These are phyloP conservation scores for Ochotona princeps DNA, from an alignment of 2,113 vertebrate species.

Conservation along the genomic window DNA sequence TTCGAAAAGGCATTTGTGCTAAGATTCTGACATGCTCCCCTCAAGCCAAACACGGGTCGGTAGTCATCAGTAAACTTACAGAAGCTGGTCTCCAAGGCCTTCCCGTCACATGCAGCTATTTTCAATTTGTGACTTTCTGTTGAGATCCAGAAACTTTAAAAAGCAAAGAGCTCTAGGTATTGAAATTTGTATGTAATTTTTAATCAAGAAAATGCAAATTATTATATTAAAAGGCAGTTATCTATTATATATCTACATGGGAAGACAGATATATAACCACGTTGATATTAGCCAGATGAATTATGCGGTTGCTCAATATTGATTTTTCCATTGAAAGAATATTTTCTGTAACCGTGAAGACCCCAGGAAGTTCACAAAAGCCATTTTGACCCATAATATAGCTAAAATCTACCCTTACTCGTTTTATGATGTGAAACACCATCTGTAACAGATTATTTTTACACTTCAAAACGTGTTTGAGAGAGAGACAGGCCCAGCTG, in stretches of 20 bases:
- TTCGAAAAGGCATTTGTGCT: neutral
- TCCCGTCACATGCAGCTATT: neutral
- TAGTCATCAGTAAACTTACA: neutral
- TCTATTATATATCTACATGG: neutral
- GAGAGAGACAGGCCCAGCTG: too few species aligned
- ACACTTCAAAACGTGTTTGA: too few species aligned
- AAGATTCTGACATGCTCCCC: neutral
- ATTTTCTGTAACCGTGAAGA: conserved; percentile 47
- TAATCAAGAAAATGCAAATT: conserved; percentile 57
- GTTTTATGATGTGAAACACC: neutral
- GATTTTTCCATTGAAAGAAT: conserved; percentile 69
- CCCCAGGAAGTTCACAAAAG: conserved; percentile 1
- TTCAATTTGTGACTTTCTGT: neutral
- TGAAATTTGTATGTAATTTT: neutral
- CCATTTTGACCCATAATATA: neutral
- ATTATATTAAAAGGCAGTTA: conserved; percentile 21
- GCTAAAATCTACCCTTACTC: neutral
- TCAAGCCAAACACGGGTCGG: neutral
- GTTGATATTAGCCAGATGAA: neutral
- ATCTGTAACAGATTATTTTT: neutral
- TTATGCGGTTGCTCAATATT: conserved; percentile 54
- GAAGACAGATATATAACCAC: neutral
- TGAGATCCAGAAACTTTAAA: neutral
- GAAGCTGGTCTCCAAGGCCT: neutral
- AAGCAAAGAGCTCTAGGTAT: neutral